These are phyloP conservation scores for Xestia ashworthii DNA, from an alignment of 2,888 invertebrate genomes.

Conservation along the genomic window DNA sequence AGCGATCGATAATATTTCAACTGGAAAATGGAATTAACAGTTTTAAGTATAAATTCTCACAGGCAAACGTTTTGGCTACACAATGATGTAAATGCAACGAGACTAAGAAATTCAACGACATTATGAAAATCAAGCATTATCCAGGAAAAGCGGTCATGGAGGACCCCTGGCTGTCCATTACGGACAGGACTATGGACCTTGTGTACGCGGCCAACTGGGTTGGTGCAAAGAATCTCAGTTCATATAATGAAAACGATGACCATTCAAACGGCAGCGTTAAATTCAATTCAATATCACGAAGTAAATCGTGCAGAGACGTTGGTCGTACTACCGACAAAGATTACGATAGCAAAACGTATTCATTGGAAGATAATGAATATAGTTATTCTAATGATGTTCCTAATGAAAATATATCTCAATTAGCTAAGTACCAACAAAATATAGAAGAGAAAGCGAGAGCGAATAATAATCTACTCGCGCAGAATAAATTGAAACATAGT, in stretches of 20 bases:
- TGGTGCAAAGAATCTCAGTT: conserved; percentile 91
- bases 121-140: conserved; percentile 96
- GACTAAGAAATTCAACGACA: conserved; percentile 67
- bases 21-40: conserved; percentile 74
- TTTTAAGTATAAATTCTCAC: conserved; percentile 50
- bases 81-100: conserved; percentile 57
- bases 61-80: conserved; percentile 54
- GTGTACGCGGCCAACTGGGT: conserved; percentile 97
- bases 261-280: conserved; percentile 79
- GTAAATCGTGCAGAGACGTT: conserved; percentile 88
- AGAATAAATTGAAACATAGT: conserved; percentile 89
- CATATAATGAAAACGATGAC: conserved; percentile 81
- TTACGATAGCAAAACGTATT: conserved; percentile 78
- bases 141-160: conserved; percentile 96
- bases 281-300: conserved; percentile 88
- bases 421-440: conserved; percentile 92
- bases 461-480: conserved; percentile 89
- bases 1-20: conserved; percentile 54
- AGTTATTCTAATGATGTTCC: conserved; percentile 79
- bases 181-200: conserved; percentile 93
- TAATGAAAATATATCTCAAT: conserved; percentile 87
- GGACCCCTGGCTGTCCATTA: conserved; percentile 92
- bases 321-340: conserved; percentile 80
- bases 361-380: conserved; percentile 80
- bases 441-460: conserved; percentile 89